Evolutionary conservation across 2,113 vertebrate species (phyloP).

Genomic region (Heterochromis multidens): DNA sequence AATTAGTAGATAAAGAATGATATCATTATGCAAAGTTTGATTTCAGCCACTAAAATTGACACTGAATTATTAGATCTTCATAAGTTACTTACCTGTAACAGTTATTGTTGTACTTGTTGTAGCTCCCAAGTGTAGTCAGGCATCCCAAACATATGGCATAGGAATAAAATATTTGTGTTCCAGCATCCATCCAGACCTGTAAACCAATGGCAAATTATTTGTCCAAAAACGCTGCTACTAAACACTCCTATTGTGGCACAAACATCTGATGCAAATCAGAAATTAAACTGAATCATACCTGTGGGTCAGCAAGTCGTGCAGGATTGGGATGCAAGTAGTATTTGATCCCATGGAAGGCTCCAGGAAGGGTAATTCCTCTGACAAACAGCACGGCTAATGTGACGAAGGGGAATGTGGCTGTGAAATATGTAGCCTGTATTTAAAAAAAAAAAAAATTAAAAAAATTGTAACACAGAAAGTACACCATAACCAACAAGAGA

Average conservation of each 20-base stretch:
- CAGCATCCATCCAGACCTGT: slow-evolving; percentile 75
- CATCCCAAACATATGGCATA: slow-evolving; percentile 68
- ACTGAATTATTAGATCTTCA: background rate
- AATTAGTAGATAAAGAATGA: background rate
- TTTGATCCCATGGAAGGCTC: slow-evolving; percentile 81
- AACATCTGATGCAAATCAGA: background rate
- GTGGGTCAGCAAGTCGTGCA: slow-evolving; percentile 81
- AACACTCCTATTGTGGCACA: background rate
- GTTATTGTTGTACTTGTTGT: slow-evolving; percentile 72
- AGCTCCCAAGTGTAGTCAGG: slow-evolving; percentile 68
- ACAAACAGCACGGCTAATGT: slow-evolving; percentile 83
- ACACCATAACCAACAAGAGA: background rate
- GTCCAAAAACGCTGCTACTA: background rate
- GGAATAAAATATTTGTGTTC: slow-evolving; percentile 74
- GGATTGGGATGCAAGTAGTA: slow-evolving; percentile 87
- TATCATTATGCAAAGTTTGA: background rate
- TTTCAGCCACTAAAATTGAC: background rate
- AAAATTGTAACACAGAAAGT: background rate
- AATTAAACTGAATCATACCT: slow-evolving; percentile 67
- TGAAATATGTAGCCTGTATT: slow-evolving; percentile 85
- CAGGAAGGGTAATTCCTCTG: slow-evolving; percentile 83
- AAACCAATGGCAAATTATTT: background rate
- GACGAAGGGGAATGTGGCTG: slow-evolving; percentile 86
- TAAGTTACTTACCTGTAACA: slow-evolving; percentile 59
- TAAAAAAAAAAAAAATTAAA: background rate